phyloP scores from a whole-genome alignment of 2,888 invertebrate species.

The Drosophila maculinotata region DNA sequence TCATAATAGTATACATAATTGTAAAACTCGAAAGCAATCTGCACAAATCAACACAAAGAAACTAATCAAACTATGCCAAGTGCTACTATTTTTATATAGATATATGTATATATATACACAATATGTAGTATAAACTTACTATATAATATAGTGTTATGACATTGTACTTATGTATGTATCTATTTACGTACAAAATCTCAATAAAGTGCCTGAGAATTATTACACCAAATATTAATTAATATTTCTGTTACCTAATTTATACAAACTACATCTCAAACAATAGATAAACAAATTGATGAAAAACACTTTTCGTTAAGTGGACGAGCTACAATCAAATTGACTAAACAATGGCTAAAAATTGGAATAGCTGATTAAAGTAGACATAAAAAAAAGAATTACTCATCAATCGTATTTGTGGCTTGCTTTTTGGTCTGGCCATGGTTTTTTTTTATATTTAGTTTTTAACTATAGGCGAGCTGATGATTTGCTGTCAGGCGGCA shows the following conservation, averaged over 20 bases:
- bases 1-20: slow-evolving; percentile 30
- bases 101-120: slow-evolving; percentile 39
- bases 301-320: slow-evolving; percentile 26
- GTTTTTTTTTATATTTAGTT: too few species aligned
- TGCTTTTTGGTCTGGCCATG: slow-evolving; percentile 21
- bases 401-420: slow-evolving; percentile 17
- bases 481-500: slow-evolving; percentile 79
- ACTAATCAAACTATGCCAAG: slow-evolving; percentile 33
- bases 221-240: slow-evolving; percentile 25
- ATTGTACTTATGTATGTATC: slow-evolving; percentile 62
- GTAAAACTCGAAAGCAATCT: slow-evolving; percentile 53
- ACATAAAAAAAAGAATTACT: slow-evolving; percentile 25
- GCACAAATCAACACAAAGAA: slow-evolving; percentile 43
- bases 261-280: slow-evolving; percentile 8
- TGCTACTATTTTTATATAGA: slow-evolving; percentile 46
- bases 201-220: slow-evolving; percentile 75
- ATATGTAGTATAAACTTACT: slow-evolving; percentile 32
- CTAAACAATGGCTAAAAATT: slow-evolving; percentile 44
- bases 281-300: slow-evolving; percentile 26
- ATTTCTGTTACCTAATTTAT: slow-evolving; percentile 6
- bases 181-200: slow-evolving; percentile 60
- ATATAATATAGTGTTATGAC: slow-evolving; percentile 34
- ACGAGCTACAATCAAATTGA: slow-evolving; percentile 52
- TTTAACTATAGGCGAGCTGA: slow-evolving; percentile 44
- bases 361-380: slow-evolving; percentile 39